Base-by-base conservation (phyloP, 2,113 vertebrate genomes). In the Zeus faber region DNA sequence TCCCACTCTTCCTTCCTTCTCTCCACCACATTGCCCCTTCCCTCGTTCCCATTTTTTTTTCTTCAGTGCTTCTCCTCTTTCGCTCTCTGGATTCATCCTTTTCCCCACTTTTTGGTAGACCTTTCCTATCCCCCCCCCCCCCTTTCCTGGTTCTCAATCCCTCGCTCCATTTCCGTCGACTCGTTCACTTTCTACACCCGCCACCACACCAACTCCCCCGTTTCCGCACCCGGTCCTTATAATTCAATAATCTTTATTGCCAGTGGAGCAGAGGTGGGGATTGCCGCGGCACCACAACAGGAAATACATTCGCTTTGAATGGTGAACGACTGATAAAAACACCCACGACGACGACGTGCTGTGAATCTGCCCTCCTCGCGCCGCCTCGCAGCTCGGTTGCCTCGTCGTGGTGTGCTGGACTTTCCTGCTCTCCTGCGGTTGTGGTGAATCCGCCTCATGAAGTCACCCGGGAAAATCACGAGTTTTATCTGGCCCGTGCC, bases 221-320 rank as follows among this genome's bases (percentile, higher is more conserved):
- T 49, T 55, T 65, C 49, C 61, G 39, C 57, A 48, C n/a, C 7
- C 29, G 59, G 61, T 68, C 56, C 48, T 54, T 73, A 49, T 22
- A 45, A 73, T 66, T 72, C 52, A 66, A 67, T 63, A 58, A 46
- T 29, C 72, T 39, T 44, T 62, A 77, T 53, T 58, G 60, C 62
- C 61, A 76, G 37, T 16, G 29, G 50, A 67, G 60, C 44, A 54
- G 56, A 62, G 23, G 58, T 43, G 56, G 18, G 49, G 47, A 76
- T 65, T 67, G 57, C 25, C 58, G 29, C 5, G 23, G 26, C 18
- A 67, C 62, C 49, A 65, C 66, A 72, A 80, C 67, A 75, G 74
- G 70, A 83, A 65, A 60, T 76, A 47, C 47, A 47, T 67, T 74
- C 61, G 55, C 41, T 74, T 64, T 60, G 47, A 77, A 67, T 66